phyloP scores from a whole-genome alignment of 2,797 vertebrate genomes.

The Chanos chanos region DNA sequence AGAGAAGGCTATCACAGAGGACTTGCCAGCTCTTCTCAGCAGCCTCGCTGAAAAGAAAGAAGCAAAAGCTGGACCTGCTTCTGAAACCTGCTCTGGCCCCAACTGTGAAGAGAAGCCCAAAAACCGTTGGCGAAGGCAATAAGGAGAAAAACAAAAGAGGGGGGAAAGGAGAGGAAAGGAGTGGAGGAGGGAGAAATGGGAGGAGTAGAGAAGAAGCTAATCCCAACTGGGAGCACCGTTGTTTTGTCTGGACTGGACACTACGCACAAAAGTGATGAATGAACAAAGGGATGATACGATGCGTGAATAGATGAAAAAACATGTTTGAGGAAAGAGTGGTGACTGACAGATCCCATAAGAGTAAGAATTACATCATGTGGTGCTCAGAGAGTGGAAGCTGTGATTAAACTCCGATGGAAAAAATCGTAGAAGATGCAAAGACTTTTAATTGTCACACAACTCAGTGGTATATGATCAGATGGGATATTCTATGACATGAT shows the following conservation, averaged over 20 bases:
- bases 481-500: too few relatives aligned
- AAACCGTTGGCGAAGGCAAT: constrained; percentile 74
- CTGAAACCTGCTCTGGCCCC: constrained; percentile 56
- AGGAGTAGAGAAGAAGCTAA: background rate
- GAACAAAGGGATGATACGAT: too few relatives aligned
- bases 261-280: constrained; percentile 14
- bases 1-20: constrained; percentile 90
- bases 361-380: background rate
- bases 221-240: constrained; percentile 8
- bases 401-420: too few relatives aligned
- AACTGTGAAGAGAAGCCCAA: constrained; percentile 64
- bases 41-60: constrained; percentile 66
- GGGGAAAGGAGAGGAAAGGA: constrained; percentile 14
- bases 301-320: background rate
- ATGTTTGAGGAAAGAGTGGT: background rate
- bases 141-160: constrained; percentile 37
- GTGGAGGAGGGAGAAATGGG: background rate
- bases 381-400: too few relatives aligned
- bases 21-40: constrained; percentile 89
- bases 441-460: too few relatives aligned
- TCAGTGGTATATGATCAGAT: too few relatives aligned
- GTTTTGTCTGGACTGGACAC: constrained; percentile 16
- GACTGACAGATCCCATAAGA: background rate
- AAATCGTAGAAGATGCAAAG: too few relatives aligned
- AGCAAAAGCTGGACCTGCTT: too few relatives aligned